Evolutionary conservation across 2,113 vertebrate genomes (phyloP).

Genomic region (Sceloporus undulatus): DNA sequence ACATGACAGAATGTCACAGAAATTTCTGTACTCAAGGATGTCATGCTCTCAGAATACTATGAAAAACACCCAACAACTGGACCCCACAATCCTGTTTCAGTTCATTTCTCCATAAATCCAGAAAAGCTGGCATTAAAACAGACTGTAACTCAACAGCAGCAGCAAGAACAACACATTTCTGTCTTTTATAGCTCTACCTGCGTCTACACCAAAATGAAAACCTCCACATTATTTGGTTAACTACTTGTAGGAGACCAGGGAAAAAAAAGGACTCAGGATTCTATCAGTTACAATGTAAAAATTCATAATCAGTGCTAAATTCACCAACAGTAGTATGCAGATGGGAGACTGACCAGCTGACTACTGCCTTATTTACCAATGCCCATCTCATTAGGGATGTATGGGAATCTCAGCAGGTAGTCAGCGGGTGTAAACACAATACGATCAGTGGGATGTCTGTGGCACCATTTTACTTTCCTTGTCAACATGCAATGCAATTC

Average conservation of each 20-base stretch:
- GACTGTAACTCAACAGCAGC: too few species aligned
- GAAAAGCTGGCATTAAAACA: not conserved
- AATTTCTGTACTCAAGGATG: not conserved
- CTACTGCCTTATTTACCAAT: not conserved
- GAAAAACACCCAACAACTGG: not conserved
- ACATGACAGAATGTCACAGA: not conserved
- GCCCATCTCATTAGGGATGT: not conserved
- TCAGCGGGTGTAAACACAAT: not conserved
- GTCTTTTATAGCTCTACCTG: too few species aligned
- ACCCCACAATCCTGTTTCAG: not conserved
- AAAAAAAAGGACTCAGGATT: not conserved
- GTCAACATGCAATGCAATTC: not conserved
- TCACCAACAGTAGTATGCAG: not conserved
- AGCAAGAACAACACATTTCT: not conserved
- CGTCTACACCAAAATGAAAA: not conserved
- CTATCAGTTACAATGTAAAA: not conserved
- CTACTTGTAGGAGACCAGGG: not conserved
- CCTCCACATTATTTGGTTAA: not conserved
- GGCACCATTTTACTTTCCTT: not conserved
- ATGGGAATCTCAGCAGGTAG: not conserved
- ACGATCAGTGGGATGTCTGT: too few species aligned
- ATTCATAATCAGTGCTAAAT: not conserved
- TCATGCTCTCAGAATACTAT: not conserved
- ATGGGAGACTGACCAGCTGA: not conserved
- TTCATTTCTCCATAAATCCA: slow-evolving; percentile 1